Evolutionary conservation across 2,113 vertebrate species (phyloP).

Genomic region (Dromaius novaehollandiae): DNA sequence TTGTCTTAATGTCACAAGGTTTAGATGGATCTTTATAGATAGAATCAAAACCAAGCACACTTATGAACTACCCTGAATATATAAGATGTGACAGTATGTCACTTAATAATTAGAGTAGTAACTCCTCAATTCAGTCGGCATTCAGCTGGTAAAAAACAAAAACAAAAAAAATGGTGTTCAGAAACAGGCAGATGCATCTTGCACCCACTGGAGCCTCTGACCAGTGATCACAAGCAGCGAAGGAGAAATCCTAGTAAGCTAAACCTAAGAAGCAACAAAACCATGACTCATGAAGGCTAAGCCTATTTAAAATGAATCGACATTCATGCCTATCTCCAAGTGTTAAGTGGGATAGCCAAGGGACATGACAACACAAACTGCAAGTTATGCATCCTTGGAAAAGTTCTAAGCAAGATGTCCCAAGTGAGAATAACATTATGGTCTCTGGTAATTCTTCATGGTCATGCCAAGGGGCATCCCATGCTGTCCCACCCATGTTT

Average conservation of each 20-base stretch:
- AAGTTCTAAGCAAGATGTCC: background rate
- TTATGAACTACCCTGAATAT: background rate
- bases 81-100: background rate
- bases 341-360: background rate
- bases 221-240: background rate
- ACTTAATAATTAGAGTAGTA: background rate
- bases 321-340: background rate
- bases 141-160: background rate
- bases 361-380: background rate
- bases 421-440: background rate
- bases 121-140: background rate
- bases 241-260: background rate
- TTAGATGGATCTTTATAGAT: background rate
- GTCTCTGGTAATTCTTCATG: background rate
- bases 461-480: background rate
- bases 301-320: background rate
- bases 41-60: background rate
- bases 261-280: background rate
- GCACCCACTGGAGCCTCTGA: background rate
- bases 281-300: background rate
- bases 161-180: fast-evolving
- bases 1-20: background rate
- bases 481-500: background rate
- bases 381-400: background rate
- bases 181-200: background rate